Evolutionary conservation across 2,888 invertebrate genomes (phyloP).

Genomic region (Keiferia lycopersicella): DNA sequence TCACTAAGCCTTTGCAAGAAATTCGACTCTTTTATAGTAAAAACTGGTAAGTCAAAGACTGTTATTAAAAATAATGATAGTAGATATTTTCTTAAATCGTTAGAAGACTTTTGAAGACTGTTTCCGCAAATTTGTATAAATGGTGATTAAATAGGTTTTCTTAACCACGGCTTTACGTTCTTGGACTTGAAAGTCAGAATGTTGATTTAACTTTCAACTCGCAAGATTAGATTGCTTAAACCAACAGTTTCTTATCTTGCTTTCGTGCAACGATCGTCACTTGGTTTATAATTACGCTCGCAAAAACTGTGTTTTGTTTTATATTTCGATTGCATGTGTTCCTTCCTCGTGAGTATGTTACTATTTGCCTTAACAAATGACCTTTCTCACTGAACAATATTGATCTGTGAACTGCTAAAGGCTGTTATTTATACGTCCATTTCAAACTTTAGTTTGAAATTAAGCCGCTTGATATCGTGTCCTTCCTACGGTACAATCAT

Average conservation of each 20-base stretch:
- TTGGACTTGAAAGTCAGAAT: conserved; percentile 15
- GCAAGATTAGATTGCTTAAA: conserved; percentile 11
- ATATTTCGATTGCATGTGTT: not conserved
- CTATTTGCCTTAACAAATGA: conserved; percentile 7
- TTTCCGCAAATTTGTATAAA: conserved; percentile 31
- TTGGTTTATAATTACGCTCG: not conserved
- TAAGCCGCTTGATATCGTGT: not conserved
- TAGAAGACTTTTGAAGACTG: conserved; percentile 27
- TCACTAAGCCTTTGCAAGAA: conserved; percentile 41
- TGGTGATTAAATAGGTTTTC: conserved; percentile 3
- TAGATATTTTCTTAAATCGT: conserved; percentile 44
- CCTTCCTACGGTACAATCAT: conserved; percentile 28
- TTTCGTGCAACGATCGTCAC: not conserved
- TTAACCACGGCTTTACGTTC: not conserved
- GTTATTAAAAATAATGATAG: conserved; percentile 57
- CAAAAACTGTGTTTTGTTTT: not conserved
- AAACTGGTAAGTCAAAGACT: conserved; percentile 40
- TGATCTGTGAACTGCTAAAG: not conserved
- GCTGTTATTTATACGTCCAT: not conserved
- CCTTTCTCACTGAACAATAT: conserved; percentile 11
- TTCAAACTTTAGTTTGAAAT: not conserved
- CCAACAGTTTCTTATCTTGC: conserved; percentile 8
- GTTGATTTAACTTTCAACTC: conserved; percentile 4
- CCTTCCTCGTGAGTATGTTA: not conserved
- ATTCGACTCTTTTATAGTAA: conserved; percentile 3